A percentile compares a stretch with the other conserved stretches of the same genome.
Evolutionary conservation across 2,113 vertebrate species (phyloP).

Genomic region (Gymnogyps californianus): DNA sequence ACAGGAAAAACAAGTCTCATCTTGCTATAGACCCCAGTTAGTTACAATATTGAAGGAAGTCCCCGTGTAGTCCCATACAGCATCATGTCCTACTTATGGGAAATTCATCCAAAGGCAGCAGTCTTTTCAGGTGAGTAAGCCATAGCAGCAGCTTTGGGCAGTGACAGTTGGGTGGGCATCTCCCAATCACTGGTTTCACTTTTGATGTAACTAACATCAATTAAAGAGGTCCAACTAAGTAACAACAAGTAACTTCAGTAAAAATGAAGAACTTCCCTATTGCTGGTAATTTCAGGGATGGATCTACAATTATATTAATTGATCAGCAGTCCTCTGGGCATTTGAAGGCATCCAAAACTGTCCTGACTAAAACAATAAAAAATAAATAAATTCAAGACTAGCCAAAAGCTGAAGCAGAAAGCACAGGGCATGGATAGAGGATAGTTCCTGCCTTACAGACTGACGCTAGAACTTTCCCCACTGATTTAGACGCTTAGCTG

Average conservation of each 20-base stretch:
- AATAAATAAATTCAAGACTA: neutral
- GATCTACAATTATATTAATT: neutral
- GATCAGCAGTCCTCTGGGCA: neutral
- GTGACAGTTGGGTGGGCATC: neutral
- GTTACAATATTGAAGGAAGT: neutral
- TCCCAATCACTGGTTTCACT: neutral
- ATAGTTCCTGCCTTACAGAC: neutral
- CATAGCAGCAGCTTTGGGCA: neutral
- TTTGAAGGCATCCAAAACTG: neutral
- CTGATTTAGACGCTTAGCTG: conserved; percentile 29
- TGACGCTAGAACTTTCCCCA: neutral
- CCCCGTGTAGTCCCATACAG: fast-evolving
- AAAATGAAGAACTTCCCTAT: neutral
- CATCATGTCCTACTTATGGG: neutral
- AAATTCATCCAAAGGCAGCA: neutral
- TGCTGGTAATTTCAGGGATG: neutral
- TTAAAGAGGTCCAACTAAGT: neutral
- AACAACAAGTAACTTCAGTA: neutral
- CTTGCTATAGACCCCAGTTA: neutral
- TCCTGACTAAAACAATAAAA: neutral
- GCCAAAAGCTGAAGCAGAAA: neutral
- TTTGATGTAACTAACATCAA: neutral
- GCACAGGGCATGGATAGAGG: neutral
- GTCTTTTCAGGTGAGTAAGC: neutral
- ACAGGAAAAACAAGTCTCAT: neutral